A percentile compares a stretch with the other conserved stretches of the same genome.
phyloP scores from a whole-genome alignment of 2,888 invertebrate genomes.

The Drosophila mulleri region DNA sequence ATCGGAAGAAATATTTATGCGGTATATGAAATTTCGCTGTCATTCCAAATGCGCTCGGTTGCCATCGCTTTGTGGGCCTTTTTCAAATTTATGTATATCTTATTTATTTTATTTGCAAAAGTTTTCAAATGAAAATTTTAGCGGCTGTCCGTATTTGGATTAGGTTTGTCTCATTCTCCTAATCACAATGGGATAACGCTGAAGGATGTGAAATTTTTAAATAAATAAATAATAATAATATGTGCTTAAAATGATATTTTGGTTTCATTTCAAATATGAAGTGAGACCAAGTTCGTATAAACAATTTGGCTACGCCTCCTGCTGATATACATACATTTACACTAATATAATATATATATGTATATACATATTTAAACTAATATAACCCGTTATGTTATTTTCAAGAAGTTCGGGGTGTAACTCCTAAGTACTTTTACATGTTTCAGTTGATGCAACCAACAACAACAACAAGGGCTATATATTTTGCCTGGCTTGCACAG shows the following conservation, averaged over 20 bases:
- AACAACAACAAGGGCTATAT: background rate
- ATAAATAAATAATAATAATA: too few species aligned
- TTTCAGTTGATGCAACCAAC: background rate
- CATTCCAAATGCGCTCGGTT: slow-evolving; percentile 27
- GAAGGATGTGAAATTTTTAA: background rate
- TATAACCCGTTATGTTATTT: too few species aligned
- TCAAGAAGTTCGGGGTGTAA: too few species aligned
- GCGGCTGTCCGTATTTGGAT: slow-evolving; percentile 24
- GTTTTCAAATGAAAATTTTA: slow-evolving; percentile 70
- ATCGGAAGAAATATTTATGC: slow-evolving; percentile 15
- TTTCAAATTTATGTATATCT: slow-evolving; percentile 12
- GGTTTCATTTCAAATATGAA: background rate
- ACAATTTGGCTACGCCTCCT: too few species aligned
- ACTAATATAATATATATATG: too few species aligned
- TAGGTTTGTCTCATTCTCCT: background rate
- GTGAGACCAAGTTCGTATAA: too few species aligned
- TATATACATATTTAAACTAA: too few species aligned
- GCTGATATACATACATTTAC: too few species aligned
- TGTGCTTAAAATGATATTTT: background rate
- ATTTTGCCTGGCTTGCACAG: background rate
- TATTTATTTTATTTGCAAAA: slow-evolving; percentile 38
- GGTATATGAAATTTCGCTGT: slow-evolving; percentile 43
- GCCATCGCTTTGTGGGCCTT: background rate
- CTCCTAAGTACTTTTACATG: background rate
- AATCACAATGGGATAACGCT: slow-evolving; percentile 6